These are phyloP conservation scores for Epistrophella euchroma DNA, from an alignment of 2,888 invertebrate species.

Conservation along the genomic window DNA sequence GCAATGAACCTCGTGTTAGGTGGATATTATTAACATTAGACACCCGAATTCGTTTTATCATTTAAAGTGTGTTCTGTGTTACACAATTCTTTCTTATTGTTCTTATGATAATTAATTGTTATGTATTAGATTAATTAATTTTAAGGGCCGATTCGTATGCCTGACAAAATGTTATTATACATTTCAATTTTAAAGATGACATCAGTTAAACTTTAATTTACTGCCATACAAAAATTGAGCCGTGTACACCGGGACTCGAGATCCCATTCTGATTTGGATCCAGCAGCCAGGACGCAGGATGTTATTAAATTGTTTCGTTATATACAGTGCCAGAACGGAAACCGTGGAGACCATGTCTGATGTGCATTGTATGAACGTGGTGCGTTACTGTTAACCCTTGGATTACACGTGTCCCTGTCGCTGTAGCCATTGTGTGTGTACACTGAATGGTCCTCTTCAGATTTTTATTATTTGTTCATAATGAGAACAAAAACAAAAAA, in stretches of 20 bases:
- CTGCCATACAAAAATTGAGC: background rate
- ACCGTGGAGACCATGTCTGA: slow-evolving; percentile 44
- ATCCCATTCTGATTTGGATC: background rate
- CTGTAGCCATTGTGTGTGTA: background rate
- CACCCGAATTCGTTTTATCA: too few species aligned
- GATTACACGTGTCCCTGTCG: slow-evolving; percentile 35
- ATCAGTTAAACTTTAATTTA: background rate
- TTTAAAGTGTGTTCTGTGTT: too few species aligned
- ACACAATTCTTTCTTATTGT: too few species aligned
- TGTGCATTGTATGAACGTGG: slow-evolving; percentile 34
- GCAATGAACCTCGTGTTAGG: too few species aligned
- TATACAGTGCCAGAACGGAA: slow-evolving; percentile 52
- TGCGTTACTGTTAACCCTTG: slow-evolving; percentile 37
- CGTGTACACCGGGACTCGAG: background rate
- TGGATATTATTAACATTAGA: too few species aligned
- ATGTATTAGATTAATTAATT: too few species aligned
- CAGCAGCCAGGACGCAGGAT: background rate
- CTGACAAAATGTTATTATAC: too few species aligned
- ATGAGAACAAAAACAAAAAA: slow-evolving; percentile 54
- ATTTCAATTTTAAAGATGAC: background rate
- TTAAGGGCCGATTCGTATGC: too few species aligned
- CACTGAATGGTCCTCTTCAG: slow-evolving; percentile 31
- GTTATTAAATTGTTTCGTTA: slow-evolving; percentile 57
- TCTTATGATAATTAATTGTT: too few species aligned
- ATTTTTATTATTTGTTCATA: slow-evolving; percentile 47